These are phyloP conservation scores for Spea hammondii DNA, from an alignment of 2,797 vertebrate genomes.

Conservation along the genomic window DNA sequence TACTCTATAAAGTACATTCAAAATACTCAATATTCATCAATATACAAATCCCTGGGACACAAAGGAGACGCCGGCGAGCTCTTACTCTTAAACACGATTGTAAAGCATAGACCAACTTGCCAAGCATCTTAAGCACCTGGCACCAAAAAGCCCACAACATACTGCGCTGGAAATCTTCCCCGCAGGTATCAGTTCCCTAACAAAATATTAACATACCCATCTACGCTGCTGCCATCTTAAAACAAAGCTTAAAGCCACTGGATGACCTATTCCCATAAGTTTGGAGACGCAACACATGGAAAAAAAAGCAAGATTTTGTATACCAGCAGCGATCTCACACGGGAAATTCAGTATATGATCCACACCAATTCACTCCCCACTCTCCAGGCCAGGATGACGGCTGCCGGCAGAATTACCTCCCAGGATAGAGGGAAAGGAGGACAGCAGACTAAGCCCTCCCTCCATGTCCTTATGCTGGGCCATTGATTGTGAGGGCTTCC, in stretches of 20 bases:
- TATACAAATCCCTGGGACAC: background rate
- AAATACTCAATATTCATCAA: background rate
- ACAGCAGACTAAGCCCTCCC: constrained; percentile 19
- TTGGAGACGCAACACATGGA: background rate
- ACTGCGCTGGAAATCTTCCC: background rate
- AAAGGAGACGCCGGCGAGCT: background rate
- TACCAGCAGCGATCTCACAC: background rate
- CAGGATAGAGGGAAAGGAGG: background rate
- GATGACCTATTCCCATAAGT: background rate
- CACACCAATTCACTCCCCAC: background rate
- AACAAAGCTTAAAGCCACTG: background rate
- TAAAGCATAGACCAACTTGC: background rate
- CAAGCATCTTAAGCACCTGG: background rate
- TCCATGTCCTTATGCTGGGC: constrained; percentile 25
- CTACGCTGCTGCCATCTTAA: background rate
- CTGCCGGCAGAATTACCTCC: background rate
- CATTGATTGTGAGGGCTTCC: constrained; percentile 17
- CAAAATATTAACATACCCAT: background rate
- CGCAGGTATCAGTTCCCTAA: background rate
- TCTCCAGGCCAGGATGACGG: background rate
- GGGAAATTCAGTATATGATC: background rate
- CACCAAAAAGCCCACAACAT: background rate
- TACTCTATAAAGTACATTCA: too few relatives aligned
- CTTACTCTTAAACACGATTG: background rate
- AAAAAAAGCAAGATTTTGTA: background rate